Percentiles rank a stretch among this genome's conserved stretches.
These are phyloP conservation scores for Pasiphila rectangulata DNA, from an alignment of 2,888 invertebrate species.

Conservation along the genomic window DNA sequence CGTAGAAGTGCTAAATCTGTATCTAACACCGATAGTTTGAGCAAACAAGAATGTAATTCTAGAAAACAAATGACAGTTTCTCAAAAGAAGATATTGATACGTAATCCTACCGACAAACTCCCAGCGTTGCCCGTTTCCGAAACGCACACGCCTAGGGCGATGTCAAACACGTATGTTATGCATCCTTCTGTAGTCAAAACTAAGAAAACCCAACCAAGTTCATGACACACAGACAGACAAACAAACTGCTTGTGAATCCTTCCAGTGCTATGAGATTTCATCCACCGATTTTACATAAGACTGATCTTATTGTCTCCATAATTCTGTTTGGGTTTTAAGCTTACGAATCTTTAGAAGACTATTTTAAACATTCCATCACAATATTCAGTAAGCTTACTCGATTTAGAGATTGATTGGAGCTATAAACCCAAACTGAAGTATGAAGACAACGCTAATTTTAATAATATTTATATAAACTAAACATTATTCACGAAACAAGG, in stretches of 20 bases:
- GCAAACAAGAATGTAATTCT: conserved; percentile 73
- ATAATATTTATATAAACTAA: conserved; percentile 19
- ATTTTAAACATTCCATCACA: conserved; percentile 21
- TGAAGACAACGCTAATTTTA: conserved; percentile 25
- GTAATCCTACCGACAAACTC: conserved; percentile 89
- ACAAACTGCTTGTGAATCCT: conserved; percentile 66
- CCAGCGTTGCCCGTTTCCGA: conserved; percentile 83
- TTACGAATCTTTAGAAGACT: conserved; percentile 18
- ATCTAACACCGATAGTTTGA: conserved; percentile 69
- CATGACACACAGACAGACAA: conserved; percentile 52
- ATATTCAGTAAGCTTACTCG: too few relatives aligned
- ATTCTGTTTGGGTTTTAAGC: conserved; percentile 28
- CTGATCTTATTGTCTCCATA: conserved; percentile 49
- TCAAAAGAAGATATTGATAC: conserved; percentile 70
- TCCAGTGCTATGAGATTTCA: conserved; percentile 73
- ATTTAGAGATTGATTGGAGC: too few relatives aligned
- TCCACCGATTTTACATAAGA: conserved; percentile 67
- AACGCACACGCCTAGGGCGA: conserved; percentile 80
- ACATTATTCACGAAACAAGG: conserved; percentile 7
- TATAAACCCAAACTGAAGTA: conserved; percentile 3
- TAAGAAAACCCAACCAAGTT: conserved; percentile 71
- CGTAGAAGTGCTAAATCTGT: conserved; percentile 66
- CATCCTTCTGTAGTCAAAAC: conserved; percentile 70
- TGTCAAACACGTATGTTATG: conserved; percentile 87
- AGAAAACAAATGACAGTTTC: conserved; percentile 86